These are phyloP conservation scores for Cephus pulcher DNA, from an alignment of 2,888 invertebrate species.

Conservation along the genomic window DNA sequence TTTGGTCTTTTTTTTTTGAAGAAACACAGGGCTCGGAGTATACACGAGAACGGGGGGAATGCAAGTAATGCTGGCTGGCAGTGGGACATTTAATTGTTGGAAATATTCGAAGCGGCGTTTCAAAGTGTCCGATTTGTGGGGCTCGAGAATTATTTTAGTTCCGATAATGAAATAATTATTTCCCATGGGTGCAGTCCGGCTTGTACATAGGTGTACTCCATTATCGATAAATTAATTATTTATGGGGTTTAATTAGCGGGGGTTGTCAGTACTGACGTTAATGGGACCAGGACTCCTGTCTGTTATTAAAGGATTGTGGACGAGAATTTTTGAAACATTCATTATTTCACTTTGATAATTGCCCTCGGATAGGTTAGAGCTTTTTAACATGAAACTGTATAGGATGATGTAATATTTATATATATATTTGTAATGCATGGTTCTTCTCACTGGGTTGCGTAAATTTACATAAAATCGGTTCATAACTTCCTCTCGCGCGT, in stretches of 20 bases:
- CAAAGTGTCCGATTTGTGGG: neutral
- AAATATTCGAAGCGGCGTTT: neutral
- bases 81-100: neutral
- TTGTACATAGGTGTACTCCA: neutral
- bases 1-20: neutral
- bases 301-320: neutral
- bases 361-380: neutral
- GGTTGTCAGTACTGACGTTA: neutral
- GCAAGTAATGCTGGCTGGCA: neutral
- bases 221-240: neutral
- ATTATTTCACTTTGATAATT: neutral
- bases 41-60: neutral
- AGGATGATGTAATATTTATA: neutral
- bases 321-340: neutral
- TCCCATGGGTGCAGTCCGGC: neutral
- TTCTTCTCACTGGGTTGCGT: constrained; percentile 31
- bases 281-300: neutral
- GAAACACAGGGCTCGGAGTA: neutral
- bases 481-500: neutral
- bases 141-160: neutral
- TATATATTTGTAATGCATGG: no score
- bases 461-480: constrained; percentile 41
- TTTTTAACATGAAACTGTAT: neutral
- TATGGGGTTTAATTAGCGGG: neutral
- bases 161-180: neutral